Conservation (phyloP, 1,140 invertebrate genomes). For the Andrena cerasifolii region DNA sequence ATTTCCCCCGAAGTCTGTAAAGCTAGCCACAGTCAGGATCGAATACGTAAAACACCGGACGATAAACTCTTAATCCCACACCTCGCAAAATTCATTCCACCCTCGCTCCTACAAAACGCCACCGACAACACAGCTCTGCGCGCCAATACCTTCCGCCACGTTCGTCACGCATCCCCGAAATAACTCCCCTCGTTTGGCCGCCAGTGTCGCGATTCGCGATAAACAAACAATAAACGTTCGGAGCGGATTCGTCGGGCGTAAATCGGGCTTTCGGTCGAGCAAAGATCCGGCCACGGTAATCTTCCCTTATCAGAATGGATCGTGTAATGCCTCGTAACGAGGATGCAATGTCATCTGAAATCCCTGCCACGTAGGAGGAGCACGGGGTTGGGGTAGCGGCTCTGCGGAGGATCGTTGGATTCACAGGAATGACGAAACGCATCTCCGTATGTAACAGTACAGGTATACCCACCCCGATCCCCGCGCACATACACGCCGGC, state of each 20-base stretch:
- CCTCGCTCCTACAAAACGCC: no score
- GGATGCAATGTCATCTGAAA: slow-evolving; percentile 68
- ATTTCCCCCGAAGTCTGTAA: no score
- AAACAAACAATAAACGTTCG: slow-evolving; percentile 45
- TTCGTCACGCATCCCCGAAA: no score
- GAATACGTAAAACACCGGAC: no score
- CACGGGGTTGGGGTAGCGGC: no score
- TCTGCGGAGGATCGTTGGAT: slow-evolving; percentile 63
- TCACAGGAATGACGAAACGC: slow-evolving; percentile 63
- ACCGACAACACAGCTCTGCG: no score
- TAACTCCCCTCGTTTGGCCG: no score
- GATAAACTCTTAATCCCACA: no score
- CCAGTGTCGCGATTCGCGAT: background rate
- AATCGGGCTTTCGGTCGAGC: slow-evolving; percentile 40
- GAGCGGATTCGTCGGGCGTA: background rate
- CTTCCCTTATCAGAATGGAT: slow-evolving; percentile 62
- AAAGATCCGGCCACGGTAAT: slow-evolving; percentile 54
- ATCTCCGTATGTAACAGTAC: slow-evolving; percentile 32
- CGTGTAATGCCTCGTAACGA: slow-evolving; percentile 67
- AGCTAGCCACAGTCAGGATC: no score
- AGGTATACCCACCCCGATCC: background rate
- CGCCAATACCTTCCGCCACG: no score
- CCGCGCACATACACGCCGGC: background rate
- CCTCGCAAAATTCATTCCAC: no score
- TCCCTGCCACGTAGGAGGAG: slow-evolving; percentile 57